These are phyloP conservation scores for Cheirogaleus major DNA, from an alignment of 2,797 vertebrate genomes.

Conservation along the genomic window DNA sequence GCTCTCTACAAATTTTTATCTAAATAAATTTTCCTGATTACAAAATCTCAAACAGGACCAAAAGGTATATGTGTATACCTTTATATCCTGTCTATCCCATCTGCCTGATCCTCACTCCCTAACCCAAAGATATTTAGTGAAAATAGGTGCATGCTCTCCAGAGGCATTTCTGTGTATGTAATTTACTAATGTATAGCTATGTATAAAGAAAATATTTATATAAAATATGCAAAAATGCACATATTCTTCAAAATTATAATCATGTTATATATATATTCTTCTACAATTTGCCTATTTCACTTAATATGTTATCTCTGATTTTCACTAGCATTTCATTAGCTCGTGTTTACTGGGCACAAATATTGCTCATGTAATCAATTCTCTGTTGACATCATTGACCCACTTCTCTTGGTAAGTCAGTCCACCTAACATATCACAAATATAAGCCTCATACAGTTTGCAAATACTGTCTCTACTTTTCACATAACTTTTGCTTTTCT, in stretches of 20 bases:
- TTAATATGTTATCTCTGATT: background rate
- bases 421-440: constrained; percentile 8
- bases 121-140: background rate
- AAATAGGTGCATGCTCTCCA: constrained; percentile 13
- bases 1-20: background rate
- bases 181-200: background rate
- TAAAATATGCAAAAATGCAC: constrained; percentile 33
- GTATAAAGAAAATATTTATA: background rate
- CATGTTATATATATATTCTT: background rate
- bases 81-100: background rate
- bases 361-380: background rate
- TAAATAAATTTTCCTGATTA: constrained; percentile 21
- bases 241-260: constrained; percentile 12
- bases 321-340: background rate
- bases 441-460: background rate
- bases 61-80: background rate
- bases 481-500: background rate
- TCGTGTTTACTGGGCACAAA: background rate
- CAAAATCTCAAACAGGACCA: constrained; percentile 25
- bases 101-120: background rate
- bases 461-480: constrained; percentile 32
- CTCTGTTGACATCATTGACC: background rate
- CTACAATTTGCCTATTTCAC: constrained; percentile 34
- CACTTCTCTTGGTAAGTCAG: background rate
- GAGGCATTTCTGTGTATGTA: background rate